Base-by-base conservation (phyloP, 2,797 vertebrate species). In the Notolepis coatsorum region DNA sequence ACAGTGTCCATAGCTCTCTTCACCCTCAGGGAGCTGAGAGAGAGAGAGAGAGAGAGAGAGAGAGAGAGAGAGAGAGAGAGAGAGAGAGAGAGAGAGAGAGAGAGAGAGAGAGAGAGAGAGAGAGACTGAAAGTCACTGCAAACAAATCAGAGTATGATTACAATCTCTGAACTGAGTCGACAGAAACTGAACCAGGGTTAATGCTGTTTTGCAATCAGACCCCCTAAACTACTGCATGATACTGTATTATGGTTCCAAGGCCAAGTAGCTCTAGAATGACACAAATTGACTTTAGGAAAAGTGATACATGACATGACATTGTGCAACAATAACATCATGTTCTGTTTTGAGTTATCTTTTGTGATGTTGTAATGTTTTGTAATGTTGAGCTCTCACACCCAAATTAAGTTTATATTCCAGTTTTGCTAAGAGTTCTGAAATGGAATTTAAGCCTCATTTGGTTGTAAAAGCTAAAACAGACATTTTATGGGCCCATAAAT, bases 271-370 rank as follows among this genome's bases (percentile, higher is more conserved):
- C 48, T 39, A 25, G 50, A 67, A 56, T 43, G 60, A 68, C 39
- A 28, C 62, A 71, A 53, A 51, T 73, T 55, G 38, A n/a, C 35
- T n/a, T 10, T 37, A n/a, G 35, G 15, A 37, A 35, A 50, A 41
- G 56, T 21, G 10, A 9, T 8, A 4, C 54, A 67, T 66, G 74
- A 79, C 71, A 70, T 55, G 30, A 25, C 62, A 65, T 75, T 77
- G 72, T 71, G 82, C 70, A 75, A 69, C 43, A 2, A 12, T 35
- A 6, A 35, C 31, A 35, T 55, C 49, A 50, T 15, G 80, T 77
- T 72, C 67, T 86, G 82, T 81, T 77, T 56, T 52, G 57, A 62
- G 60, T 15, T 65, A 41, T 67, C 61, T 88, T 85, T 75, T 77
- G 78, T 61, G 13, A 35, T 35, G 31, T 35, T 35, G 31, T 35